Evolutionary conservation across 2,797 vertebrate species (phyloP).

Genomic region (Tokudaia muenninki): DNA sequence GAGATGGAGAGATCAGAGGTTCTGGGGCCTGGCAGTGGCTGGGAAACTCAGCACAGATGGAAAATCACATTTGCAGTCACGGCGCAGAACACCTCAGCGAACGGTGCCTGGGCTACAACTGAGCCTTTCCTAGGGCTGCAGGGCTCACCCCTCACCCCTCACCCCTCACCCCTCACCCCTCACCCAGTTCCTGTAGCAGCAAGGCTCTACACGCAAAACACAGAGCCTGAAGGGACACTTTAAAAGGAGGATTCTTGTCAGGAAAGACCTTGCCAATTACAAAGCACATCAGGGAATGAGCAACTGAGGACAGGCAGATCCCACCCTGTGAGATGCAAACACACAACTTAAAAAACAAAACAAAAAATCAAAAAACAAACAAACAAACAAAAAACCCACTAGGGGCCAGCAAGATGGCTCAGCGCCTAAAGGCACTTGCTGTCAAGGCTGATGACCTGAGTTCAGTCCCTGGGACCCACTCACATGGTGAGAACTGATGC

Average conservation of each 20-base stretch:
- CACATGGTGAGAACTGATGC: no score
- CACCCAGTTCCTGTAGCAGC: neutral
- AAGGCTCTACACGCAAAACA: neutral
- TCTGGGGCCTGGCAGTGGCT: neutral
- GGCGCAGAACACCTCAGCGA: no score
- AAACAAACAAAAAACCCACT: no score
- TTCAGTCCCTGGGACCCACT: no score
- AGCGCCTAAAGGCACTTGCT: no score
- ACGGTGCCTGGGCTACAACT: neutral
- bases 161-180: neutral
- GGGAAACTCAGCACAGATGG: neutral
- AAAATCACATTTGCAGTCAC: neutral
- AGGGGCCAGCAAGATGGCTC: no score
- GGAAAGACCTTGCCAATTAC: neutral
- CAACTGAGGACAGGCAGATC: neutral
- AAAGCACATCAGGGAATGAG: neutral
- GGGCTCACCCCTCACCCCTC: neutral
- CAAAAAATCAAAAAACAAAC: no score
- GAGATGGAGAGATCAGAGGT: neutral
- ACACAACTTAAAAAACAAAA: neutral
- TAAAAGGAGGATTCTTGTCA: neutral
- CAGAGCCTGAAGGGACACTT: no score
- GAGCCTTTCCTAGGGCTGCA: neutral
- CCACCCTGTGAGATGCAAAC: neutral
- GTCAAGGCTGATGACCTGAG: no score